phyloP scores from a whole-genome alignment of 2,888 invertebrate genomes.

The Pilophorus perplexus region DNA sequence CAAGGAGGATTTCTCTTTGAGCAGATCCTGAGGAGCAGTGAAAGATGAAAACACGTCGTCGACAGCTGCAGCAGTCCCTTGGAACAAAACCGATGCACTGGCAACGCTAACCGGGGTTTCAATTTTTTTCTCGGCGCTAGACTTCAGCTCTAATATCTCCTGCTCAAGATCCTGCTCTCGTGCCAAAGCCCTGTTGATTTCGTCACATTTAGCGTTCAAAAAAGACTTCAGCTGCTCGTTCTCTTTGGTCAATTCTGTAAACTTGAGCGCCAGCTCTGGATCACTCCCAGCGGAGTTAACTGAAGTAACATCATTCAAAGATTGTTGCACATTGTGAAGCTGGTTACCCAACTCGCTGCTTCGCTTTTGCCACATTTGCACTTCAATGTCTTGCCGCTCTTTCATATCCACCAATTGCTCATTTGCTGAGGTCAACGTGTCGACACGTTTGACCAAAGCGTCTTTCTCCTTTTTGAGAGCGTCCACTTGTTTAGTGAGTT shows the following conservation, averaged over 20 bases:
- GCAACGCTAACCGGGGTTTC: not conserved
- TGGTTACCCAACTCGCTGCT: constrained; percentile 69
- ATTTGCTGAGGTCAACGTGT: constrained; percentile 70
- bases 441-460: constrained; percentile 66
- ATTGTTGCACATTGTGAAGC: constrained; percentile 56
- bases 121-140: not conserved
- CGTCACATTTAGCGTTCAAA: not conserved
- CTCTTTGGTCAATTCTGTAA: constrained; percentile 50
- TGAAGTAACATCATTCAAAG: constrained; percentile 33
- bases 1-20: not conserved
- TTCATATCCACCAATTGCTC: constrained; percentile 76
- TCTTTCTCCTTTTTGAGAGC: constrained; percentile 68
- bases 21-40: not conserved
- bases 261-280: constrained; percentile 51
- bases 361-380: constrained; percentile 69
- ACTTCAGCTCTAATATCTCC: constrained; percentile 18
- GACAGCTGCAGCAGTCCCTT: constrained; percentile 17
- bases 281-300: constrained; percentile 45
- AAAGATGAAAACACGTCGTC: not conserved
- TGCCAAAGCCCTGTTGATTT: constrained; percentile 6
- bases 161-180: constrained; percentile 28
- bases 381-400: constrained; percentile 74
- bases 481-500: constrained; percentile 59
- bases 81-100: constrained; percentile 12
- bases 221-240: constrained; percentile 39